Evolutionary conservation across 2,888 invertebrate species (phyloP), one percentile per base, ranked within the genome.

Genomic region (Eristalis pertinax): DNA sequence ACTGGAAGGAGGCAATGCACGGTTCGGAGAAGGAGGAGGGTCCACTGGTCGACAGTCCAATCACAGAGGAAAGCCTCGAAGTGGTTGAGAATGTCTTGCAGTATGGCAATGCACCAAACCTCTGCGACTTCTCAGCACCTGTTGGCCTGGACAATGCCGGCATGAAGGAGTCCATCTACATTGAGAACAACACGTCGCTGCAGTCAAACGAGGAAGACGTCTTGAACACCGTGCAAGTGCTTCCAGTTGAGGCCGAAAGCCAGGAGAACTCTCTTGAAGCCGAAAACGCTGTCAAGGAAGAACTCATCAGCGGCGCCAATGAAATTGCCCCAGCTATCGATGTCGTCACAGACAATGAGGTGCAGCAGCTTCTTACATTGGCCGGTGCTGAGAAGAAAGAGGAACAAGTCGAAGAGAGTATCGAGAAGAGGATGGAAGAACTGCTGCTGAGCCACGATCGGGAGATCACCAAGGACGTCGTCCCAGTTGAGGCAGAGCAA

Each of bases 191-290:
- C 29, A 78, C 73, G 4, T 43, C 64, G 15, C 0, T 7, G 22
- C 56, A 69, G n/a, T 77, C 75, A 43, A 86, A 75, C 35, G 81
- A 89, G 62, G 80, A 81, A 81, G 91, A 93, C 74, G 89, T 92
- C 24, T 89, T 93, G 8, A 93, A 93, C 81, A 91, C 92, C 0
- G 92, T 93, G 15, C 93, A 93, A 80, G 89, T 90, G 2, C 82
- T 93, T 43, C 93, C 93, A 8, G 89, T 80, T 35, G 80, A 74
- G 0, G 58, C n/a, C 13, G 90, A 90, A 15, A 90, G 89, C 64
- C 72, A 88, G 7, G 88, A 90, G 38, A 89, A 77, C 50, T 90
- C 90, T 0, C 90, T 88, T 32, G 77, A 78, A 26, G 13, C 15
- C 4, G 15, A 56, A 15, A 69, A 60, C 41, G 26, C 19, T 4